Base-by-base conservation (phyloP, 2,888 invertebrate genomes). In the Rhingia campestris region DNA sequence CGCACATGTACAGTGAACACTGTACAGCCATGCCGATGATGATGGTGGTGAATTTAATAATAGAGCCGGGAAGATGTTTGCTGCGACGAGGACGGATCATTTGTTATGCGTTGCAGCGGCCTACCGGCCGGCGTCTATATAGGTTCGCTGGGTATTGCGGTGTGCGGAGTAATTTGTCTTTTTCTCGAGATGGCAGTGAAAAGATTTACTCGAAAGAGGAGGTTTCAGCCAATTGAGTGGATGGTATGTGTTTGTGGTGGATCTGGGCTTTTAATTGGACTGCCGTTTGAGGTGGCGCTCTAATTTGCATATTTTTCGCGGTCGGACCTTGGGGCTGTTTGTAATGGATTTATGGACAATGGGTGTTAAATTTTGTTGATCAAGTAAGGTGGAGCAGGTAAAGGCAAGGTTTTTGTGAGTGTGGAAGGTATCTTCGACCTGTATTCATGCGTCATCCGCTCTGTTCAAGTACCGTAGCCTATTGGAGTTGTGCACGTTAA, bases 11-110 rank as follows among this genome's bases (percentile, higher is more conserved):
- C 22, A 22, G 22, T n/a, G n/a, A n/a, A n/a, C n/a, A n/a, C 22
- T 5, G 47, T 10, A 39, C 22, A 22, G 22, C 22, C 35, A 41
- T 39, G 63, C 45, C 64, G 47, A 73, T 84, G 79, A 70, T 75
- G 63, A 70, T 84, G 59, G 80, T 79, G 61, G 37, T 73, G 64
- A 59, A 66, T 70, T 84, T 84, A 84, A 84, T 84, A 80, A 84
- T 75, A 84, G 70, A 80, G 32, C 70, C 74, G 30, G 39, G 14
- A 41, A 76, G 64, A 51, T 30, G 64, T 49, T 56, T 74, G 49
- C 10, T 59, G 37, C 35, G 35, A 6, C 10, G 33, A 35, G 3
- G 64, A 56, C 41, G 22, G 66, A 45, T 39, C 35, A 82, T 77
- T 73, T 82, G 77, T 82, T 82, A 69, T 84, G 73, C 67, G 72